Percentiles rank a stretch among this genome's conserved stretches.
phyloP scores from a whole-genome alignment of 2,888 invertebrate genomes.

The Drosophila paranaensis region DNA sequence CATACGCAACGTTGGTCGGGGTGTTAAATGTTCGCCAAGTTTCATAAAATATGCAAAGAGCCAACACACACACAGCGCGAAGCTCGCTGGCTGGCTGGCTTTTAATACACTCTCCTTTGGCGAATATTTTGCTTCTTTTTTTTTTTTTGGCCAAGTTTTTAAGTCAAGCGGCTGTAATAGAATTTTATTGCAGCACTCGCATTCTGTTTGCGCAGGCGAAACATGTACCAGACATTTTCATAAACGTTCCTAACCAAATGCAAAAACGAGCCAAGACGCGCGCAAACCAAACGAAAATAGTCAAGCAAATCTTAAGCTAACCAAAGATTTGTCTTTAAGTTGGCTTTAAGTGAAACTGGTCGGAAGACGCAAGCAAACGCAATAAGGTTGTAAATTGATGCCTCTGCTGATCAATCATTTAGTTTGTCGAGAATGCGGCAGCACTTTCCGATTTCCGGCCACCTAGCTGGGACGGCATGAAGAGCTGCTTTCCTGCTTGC shows the following conservation, averaged over 20 bases:
- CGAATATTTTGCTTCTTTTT: constrained; percentile 19
- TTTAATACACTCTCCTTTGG: constrained; percentile 69
- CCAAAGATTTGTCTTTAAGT: constrained; percentile 40
- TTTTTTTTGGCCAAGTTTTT: constrained; percentile 70
- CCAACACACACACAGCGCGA: constrained; percentile 29
- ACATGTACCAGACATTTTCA: constrained; percentile 77
- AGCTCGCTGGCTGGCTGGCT: constrained; percentile 38
- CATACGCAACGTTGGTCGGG: constrained; percentile 49
- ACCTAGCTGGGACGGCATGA: constrained; percentile 16
- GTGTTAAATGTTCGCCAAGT: constrained; percentile 76
- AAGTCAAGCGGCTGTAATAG: constrained; percentile 75
- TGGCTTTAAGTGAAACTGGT: constrained; percentile 52
- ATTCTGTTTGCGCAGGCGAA: constrained; percentile 73
- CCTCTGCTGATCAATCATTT: constrained; percentile 75
- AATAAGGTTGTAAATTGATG: constrained; percentile 77
- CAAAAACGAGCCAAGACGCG: background rate
- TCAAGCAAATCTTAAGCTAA: constrained; percentile 6
- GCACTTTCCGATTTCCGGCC: constrained; percentile 61
- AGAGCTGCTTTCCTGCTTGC: background rate
- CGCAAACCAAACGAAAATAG: background rate
- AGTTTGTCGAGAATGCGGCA: constrained; percentile 42
- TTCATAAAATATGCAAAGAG: constrained; percentile 77
- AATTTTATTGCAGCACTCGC: constrained; percentile 78
- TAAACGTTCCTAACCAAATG: constrained; percentile 54
- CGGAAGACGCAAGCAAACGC: constrained; percentile 43